Evolutionary conservation across 2,113 vertebrate genomes (phyloP).

Genomic region (Geothlypis trichas): DNA sequence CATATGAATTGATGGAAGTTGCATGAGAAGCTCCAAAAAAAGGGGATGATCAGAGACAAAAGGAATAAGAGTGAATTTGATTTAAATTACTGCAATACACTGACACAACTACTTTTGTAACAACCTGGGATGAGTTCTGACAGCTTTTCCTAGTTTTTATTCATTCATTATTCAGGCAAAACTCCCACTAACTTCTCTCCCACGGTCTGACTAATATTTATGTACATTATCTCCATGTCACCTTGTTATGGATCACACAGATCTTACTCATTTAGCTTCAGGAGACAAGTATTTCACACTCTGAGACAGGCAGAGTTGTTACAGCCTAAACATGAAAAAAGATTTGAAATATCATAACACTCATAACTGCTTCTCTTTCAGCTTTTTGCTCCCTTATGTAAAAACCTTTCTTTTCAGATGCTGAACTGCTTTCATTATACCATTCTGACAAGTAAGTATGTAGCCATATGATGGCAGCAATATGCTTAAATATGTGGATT

Average conservation of each 20-base stretch:
- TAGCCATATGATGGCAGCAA: constrained; percentile 59
- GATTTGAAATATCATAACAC: not conserved
- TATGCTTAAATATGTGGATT: constrained; percentile 35
- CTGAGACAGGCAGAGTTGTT: not conserved
- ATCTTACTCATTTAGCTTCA: constrained; percentile 25
- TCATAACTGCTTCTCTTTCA: not conserved
- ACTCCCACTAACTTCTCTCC: constrained; percentile 14
- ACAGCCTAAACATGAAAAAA: not conserved
- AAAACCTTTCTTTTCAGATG: not conserved
- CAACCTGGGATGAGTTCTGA: not conserved
- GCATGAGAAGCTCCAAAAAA: not conserved
- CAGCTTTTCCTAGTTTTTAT: not conserved
- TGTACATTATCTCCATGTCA: not conserved
- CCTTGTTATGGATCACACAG: not conserved
- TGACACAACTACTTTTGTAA: not conserved
- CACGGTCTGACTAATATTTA: constrained; percentile 9
- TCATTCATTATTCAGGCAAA: not conserved
- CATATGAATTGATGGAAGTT: not conserved
- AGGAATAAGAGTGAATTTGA: not conserved
- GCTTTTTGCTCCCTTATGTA: not conserved
- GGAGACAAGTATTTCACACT: not conserved
- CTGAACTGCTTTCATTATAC: not conserved
- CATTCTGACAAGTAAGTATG: constrained; percentile 1
- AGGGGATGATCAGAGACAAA: not conserved
- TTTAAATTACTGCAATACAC: not conserved